A percentile compares a stretch with the other conserved stretches of the same genome.
These are phyloP conservation scores for Lateolabrax maculatus DNA, from an alignment of 2,797 vertebrate genomes.

Conservation along the genomic window DNA sequence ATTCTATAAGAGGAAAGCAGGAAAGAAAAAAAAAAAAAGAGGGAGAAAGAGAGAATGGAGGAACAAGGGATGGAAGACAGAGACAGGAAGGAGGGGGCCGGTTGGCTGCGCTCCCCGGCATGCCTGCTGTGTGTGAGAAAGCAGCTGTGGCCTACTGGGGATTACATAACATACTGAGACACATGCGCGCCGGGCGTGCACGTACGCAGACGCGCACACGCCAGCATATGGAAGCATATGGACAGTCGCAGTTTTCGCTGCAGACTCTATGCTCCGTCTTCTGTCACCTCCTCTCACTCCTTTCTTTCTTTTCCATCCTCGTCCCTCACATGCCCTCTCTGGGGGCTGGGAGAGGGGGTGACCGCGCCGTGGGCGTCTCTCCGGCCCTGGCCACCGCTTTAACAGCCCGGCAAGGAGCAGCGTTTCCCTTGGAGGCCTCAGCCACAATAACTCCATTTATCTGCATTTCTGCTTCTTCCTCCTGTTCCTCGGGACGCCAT, in stretches of 20 bases:
- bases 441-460: constrained; percentile 39
- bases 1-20: constrained; percentile 65
- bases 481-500: constrained; percentile 13
- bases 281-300: background rate
- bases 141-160: constrained; percentile 82
- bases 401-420: background rate
- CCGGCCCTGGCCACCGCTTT: constrained; percentile 9
- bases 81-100: constrained; percentile 57
- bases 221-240: constrained; percentile 19
- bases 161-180: constrained; percentile 82
- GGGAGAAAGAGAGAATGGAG: constrained; percentile 3
- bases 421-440: background rate
- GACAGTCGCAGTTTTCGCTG: background rate
- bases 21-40: too few relatives aligned
- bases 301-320: constrained; percentile 3
- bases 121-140: constrained; percentile 75
- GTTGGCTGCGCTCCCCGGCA: constrained; percentile 64
- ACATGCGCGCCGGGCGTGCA: constrained; percentile 32
- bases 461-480: constrained; percentile 2
- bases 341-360: background rate
- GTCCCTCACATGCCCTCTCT: background rate
- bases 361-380: background rate
- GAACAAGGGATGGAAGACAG: constrained; percentile 45
- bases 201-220: background rate
- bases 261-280: background rate